These are phyloP conservation scores for Microplitis manilae DNA, from an alignment of 2,888 invertebrate genomes.

Conservation along the genomic window DNA sequence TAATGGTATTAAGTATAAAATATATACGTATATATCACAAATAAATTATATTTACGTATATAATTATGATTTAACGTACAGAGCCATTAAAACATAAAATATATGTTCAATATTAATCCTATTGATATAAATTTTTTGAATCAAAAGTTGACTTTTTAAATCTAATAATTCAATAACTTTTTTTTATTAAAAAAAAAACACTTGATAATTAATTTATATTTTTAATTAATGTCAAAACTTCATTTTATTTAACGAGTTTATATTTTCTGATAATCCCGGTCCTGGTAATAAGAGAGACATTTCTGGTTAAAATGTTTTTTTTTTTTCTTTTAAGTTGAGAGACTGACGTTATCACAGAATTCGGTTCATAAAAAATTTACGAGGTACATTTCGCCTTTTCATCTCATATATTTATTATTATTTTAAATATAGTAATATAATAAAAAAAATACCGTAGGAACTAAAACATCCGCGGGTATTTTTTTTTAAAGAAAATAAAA, in stretches of 20 bases:
- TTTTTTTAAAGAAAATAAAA: neutral
- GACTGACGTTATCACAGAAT: neutral
- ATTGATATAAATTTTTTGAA: too few species aligned
- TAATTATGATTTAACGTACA: neutral
- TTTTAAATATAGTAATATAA: neutral
- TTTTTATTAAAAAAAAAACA: too few species aligned
- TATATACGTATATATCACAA: neutral
- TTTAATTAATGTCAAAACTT: neutral
- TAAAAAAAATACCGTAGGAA: neutral
- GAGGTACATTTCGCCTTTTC: neutral
- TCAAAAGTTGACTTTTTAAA: too few species aligned
- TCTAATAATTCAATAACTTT: too few species aligned
- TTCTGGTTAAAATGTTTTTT: neutral
- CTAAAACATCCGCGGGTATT: neutral
- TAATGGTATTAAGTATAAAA: neutral
- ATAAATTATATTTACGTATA: neutral
- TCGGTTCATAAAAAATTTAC: neutral
- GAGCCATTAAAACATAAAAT: neutral
- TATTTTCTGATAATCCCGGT: neutral
- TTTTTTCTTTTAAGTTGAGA: neutral
- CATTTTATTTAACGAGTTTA: neutral
- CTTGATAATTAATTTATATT: too few species aligned
- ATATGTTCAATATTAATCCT: neutral
- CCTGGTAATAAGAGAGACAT: neutral
- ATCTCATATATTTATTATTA: neutral